Percentiles rank a stretch among this genome's conserved stretches.
phyloP scores from a whole-genome alignment of 2,888 invertebrate species.

The Halictus ligatus region DNA sequence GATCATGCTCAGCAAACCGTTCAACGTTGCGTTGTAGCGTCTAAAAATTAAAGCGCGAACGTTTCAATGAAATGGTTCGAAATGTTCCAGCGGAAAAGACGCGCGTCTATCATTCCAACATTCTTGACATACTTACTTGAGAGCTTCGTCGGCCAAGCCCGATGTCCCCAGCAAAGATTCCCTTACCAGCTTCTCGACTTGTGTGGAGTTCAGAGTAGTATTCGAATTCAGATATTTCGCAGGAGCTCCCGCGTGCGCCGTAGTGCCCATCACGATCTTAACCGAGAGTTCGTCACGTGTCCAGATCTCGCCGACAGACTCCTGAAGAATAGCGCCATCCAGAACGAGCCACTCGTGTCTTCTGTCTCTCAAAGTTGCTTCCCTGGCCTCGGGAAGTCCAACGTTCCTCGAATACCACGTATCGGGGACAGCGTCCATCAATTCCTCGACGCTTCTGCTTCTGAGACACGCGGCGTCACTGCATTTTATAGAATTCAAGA shows the following conservation, averaged over 20 bases:
- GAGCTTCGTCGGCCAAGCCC: slow-evolving; percentile 87
- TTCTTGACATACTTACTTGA: slow-evolving; percentile 79
- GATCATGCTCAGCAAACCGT: slow-evolving; percentile 90
- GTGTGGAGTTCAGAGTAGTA: slow-evolving; percentile 88
- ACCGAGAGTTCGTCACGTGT: slow-evolving; percentile 84
- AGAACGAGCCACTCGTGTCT: slow-evolving; percentile 91
- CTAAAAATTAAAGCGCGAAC: slow-evolving; percentile 50
- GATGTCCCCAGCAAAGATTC: slow-evolving; percentile 88
- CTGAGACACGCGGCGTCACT: slow-evolving; percentile 85
- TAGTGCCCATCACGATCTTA: slow-evolving; percentile 89
- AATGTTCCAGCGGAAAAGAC: background rate
- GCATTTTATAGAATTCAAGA: slow-evolving; percentile 87
- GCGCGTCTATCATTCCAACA: background rate
- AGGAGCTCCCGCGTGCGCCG: slow-evolving; percentile 90
- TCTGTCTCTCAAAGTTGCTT: slow-evolving; percentile 78
- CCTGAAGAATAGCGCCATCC: slow-evolving; percentile 89
- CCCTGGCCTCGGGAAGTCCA: slow-evolving; percentile 85
- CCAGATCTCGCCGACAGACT: slow-evolving; percentile 89
- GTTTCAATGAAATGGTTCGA: background rate
- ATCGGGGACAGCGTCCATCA: slow-evolving; percentile 90
- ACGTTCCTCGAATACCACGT: slow-evolving; percentile 87
- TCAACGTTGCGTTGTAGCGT: slow-evolving; percentile 88
- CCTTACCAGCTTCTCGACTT: slow-evolving; percentile 88
- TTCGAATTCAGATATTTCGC: slow-evolving; percentile 87
- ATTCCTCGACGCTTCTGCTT: slow-evolving; percentile 84